These are phyloP conservation scores for Pyralis farinalis DNA, from an alignment of 2,888 invertebrate genomes.

Conservation along the genomic window DNA sequence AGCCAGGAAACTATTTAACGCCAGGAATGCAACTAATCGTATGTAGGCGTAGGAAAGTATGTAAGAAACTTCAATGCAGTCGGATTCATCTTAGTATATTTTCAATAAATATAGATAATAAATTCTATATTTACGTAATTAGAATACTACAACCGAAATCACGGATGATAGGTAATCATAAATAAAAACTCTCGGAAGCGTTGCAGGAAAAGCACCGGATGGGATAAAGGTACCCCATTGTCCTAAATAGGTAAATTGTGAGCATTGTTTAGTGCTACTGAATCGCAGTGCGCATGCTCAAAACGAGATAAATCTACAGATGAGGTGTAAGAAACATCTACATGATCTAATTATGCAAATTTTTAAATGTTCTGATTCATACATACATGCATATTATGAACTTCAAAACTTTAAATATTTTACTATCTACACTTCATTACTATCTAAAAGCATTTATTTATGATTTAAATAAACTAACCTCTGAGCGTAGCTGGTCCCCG, in stretches of 20 bases:
- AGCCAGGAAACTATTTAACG: no score
- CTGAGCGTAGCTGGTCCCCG: slow-evolving; percentile 77
- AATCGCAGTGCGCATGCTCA: slow-evolving; percentile 29
- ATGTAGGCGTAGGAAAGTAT: no score
- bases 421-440: no score
- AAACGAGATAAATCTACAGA: slow-evolving; percentile 20
- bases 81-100: no score
- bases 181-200: no score
- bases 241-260: slow-evolving; percentile 8
- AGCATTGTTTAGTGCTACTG: neutral
- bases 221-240: neutral
- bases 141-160: no score
- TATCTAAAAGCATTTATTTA: no score
- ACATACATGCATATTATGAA: neutral
- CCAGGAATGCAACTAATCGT: no score
- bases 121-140: no score
- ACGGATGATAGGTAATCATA: no score
- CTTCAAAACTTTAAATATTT: neutral
- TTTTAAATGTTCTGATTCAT: neutral
- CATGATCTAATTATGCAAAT: slow-evolving; percentile 6
- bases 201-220: neutral
- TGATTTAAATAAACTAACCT: slow-evolving; percentile 43
- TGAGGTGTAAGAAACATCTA: neutral
- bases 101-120: no score
- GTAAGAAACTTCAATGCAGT: no score